Evolutionary conservation across 1,140 invertebrate species (phyloP).

Genomic region (Telenomus remus): DNA sequence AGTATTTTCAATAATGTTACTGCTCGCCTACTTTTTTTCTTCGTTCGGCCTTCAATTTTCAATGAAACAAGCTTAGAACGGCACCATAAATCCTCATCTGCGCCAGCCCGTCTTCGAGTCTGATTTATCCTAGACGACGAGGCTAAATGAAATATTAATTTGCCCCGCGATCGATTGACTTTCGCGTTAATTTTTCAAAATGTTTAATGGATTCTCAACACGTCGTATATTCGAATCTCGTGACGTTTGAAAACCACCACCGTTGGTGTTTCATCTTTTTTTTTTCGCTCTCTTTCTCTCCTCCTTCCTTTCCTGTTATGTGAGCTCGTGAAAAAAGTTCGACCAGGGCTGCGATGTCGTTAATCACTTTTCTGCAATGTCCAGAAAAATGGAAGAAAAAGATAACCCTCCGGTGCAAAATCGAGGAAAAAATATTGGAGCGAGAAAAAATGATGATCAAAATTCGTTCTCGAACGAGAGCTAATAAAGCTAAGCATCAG

Average conservation of each 20-base stretch:
- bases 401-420: neutral
- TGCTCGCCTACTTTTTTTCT: too few species aligned
- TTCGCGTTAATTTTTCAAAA: conserved; percentile 54
- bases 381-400: conserved; percentile 23
- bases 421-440: neutral
- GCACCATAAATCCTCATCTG: neutral
- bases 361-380: conserved; percentile 61
- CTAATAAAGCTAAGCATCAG: neutral
- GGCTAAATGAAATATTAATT: conserved; percentile 40
- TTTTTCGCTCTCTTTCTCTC: neutral
- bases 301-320: conserved; percentile 31
- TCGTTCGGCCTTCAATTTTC: too few species aligned
- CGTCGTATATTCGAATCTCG: conserved; percentile 4
- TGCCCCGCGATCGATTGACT: conserved; percentile 40
- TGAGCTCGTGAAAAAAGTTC: conserved; percentile 61
- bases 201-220: conserved; percentile 44
- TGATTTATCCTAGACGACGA: conserved; percentile 26
- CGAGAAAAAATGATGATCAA: too few species aligned
- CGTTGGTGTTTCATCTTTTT: conserved; percentile 2
- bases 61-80: neutral
- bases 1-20: neutral
- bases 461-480: neutral
- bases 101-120: neutral
- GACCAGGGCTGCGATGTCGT: conserved; percentile 58
- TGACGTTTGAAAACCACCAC: conserved; percentile 46